These are phyloP conservation scores for Drosophila kanekoi DNA, from an alignment of 2,888 invertebrate species.

Conservation along the genomic window DNA sequence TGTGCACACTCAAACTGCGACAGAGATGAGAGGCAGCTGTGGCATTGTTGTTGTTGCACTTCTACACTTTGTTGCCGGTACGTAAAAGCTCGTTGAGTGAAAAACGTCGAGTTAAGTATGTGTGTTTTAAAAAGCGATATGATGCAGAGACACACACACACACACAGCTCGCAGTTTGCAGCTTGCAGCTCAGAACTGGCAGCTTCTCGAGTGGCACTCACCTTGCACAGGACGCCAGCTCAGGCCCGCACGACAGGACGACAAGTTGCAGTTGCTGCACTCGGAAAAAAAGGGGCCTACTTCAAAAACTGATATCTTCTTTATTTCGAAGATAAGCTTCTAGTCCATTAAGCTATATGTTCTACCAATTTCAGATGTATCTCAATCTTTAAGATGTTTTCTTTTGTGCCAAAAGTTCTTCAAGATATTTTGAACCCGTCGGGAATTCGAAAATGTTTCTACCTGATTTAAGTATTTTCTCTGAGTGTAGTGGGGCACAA, in stretches of 20 bases:
- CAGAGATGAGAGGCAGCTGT: slow-evolving; percentile 57
- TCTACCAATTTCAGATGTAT: too few relatives aligned
- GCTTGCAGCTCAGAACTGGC: slow-evolving; percentile 37
- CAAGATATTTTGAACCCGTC: too few relatives aligned
- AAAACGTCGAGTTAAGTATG: slow-evolving; percentile 80
- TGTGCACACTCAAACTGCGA: slow-evolving; percentile 30
- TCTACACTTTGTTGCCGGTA: slow-evolving; percentile 71
- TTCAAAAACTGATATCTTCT: too few relatives aligned
- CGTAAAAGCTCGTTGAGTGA: slow-evolving; percentile 78
- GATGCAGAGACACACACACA: slow-evolving; percentile 44
- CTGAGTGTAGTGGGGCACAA: neutral
- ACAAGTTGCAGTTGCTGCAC: slow-evolving; percentile 32
- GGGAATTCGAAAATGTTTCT: too few relatives aligned
- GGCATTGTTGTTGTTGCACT: slow-evolving; percentile 68
- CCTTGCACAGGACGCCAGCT: slow-evolving; percentile 59
- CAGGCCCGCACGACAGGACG: slow-evolving; percentile 52
- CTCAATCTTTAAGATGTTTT: too few relatives aligned
- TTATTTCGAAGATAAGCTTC: too few relatives aligned
- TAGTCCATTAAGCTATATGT: too few relatives aligned
- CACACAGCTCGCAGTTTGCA: slow-evolving; percentile 21
- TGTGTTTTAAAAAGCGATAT: slow-evolving; percentile 63
- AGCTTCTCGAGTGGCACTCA: slow-evolving; percentile 76
- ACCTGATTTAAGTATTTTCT: neutral
- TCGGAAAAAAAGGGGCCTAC: neutral
- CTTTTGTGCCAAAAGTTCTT: too few relatives aligned